Conservation (phyloP, 2,888 invertebrate genomes). For the Chrysomela aeneicollis region DNA sequence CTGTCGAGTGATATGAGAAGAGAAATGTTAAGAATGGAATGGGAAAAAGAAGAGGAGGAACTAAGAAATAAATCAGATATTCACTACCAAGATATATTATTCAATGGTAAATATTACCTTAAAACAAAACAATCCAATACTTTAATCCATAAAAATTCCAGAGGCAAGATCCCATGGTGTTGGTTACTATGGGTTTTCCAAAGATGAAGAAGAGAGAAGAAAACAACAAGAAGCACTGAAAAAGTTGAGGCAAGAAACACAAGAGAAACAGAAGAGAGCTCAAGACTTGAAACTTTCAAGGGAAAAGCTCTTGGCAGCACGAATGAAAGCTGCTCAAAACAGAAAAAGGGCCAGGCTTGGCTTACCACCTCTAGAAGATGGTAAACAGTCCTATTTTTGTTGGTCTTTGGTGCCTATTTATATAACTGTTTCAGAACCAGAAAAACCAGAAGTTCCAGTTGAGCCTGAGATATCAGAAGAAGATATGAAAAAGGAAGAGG, state of each 20-base stretch:
- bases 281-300: slow-evolving; percentile 69
- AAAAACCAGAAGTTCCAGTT: slow-evolving; percentile 41
- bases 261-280: slow-evolving; percentile 71
- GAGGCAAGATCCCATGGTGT: slow-evolving; percentile 94
- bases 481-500: slow-evolving; percentile 40
- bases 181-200: slow-evolving; percentile 90
- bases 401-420: slow-evolving; percentile 8
- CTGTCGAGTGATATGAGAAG: slow-evolving; percentile 67
- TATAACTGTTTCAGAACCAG: slow-evolving; percentile 38
- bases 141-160: slow-evolving; percentile 51
- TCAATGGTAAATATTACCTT: slow-evolving; percentile 73
- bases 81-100: slow-evolving; percentile 92
- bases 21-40: slow-evolving; percentile 80
- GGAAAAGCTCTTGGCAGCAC: slow-evolving; percentile 72
- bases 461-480: slow-evolving; percentile 38
- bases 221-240: slow-evolving; percentile 83
- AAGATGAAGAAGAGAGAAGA: slow-evolving; percentile 79
- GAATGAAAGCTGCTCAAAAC: slow-evolving; percentile 77
- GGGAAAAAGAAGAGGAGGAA: slow-evolving; percentile 86
- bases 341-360: slow-evolving; percentile 78
- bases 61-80: slow-evolving; percentile 76
- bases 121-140: not conserved
- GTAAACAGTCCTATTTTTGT: slow-evolving; percentile 47
- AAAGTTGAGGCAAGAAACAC: slow-evolving; percentile 75
- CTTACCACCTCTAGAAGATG: slow-evolving; percentile 71